A percentile compares a stretch with the other conserved stretches of the same genome.
Conservation (phyloP, 2,888 invertebrate species). For the Incurvaria masculella region DNA sequence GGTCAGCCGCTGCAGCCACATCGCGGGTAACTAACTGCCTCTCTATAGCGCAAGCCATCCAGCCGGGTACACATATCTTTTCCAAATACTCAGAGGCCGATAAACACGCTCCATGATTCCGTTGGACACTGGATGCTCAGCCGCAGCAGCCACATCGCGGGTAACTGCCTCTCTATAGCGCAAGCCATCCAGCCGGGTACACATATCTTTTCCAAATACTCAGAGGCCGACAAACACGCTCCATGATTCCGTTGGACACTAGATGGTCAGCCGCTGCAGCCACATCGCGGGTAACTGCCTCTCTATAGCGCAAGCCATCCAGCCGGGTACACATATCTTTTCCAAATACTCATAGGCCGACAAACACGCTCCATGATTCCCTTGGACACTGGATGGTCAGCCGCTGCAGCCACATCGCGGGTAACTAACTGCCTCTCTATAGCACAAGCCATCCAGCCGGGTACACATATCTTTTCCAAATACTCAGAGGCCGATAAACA, state of each 20-base stretch:
- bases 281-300: slow-evolving; percentile 60
- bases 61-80: no score
- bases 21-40: slow-evolving; percentile 31
- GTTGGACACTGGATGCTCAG: slow-evolving; percentile 56
- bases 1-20: slow-evolving; percentile 44
- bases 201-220: slow-evolving; percentile 80
- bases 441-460: slow-evolving; percentile 69
- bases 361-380: slow-evolving; percentile 71
- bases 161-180: slow-evolving; percentile 79
- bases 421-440: slow-evolving; percentile 25
- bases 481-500: slow-evolving; percentile 87
- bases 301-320: slow-evolving; percentile 74
- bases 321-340: slow-evolving; percentile 71
- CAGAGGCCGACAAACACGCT: slow-evolving; percentile 82
- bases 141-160: slow-evolving; percentile 82
- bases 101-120: slow-evolving; percentile 60
- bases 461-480: slow-evolving; percentile 73
- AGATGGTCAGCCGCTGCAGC: slow-evolving; percentile 43
- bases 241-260: slow-evolving; percentile 56
- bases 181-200: slow-evolving; percentile 67
- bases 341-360: slow-evolving; percentile 84
- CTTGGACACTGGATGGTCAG: slow-evolving; percentile 44
- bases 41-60: no score
- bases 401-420: slow-evolving; percentile 46
- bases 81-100: slow-evolving; percentile 50